These are phyloP conservation scores for Parotocinclus haroldoi DNA, from an alignment of 2,797 vertebrate species.

Conservation along the genomic window DNA sequence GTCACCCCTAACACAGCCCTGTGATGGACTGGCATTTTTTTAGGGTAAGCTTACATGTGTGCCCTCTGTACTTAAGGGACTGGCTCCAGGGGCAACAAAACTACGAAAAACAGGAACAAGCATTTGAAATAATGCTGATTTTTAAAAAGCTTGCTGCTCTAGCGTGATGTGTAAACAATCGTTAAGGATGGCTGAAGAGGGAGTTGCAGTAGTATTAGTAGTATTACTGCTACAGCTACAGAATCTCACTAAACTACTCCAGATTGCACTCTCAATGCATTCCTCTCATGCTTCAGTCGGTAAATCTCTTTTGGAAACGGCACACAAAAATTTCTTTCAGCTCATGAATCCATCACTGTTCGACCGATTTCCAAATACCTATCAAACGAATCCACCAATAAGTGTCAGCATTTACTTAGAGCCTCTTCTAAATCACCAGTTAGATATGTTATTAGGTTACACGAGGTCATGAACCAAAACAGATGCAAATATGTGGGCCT, in stretches of 20 bases:
- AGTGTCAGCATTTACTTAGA: not conserved
- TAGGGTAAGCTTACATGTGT: too few relatives aligned
- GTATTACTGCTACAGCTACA: conserved; percentile 20
- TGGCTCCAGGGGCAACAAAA: too few relatives aligned
- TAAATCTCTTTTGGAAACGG: conserved; percentile 3
- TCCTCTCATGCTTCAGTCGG: not conserved
- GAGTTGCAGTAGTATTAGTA: not conserved
- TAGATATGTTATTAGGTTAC: conserved; percentile 14
- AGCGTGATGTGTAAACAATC: not conserved
- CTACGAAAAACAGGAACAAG: too few relatives aligned
- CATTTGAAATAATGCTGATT: too few relatives aligned
- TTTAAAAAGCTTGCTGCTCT: not conserved
- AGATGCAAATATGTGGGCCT: conserved; percentile 5
- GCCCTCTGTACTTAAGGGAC: too few relatives aligned
- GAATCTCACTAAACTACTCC: conserved; percentile 11
- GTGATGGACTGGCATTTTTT: too few relatives aligned
- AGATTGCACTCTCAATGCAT: conserved; percentile 12
- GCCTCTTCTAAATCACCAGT: conserved; percentile 9
- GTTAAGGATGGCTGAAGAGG: not conserved
- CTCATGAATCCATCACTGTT: conserved; percentile 11
- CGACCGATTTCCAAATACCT: conserved; percentile 3
- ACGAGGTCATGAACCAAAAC: conserved; percentile 30
- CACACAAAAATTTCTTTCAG: conserved; percentile 9
- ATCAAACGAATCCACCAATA: not conserved
- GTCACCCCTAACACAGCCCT: too few relatives aligned